Evolutionary conservation across 37 sponge, comb jelly and placozoan genomes (phyloP), one percentile per base, ranked within the genome.

Genomic region (Petrosia ficiformis): DNA sequence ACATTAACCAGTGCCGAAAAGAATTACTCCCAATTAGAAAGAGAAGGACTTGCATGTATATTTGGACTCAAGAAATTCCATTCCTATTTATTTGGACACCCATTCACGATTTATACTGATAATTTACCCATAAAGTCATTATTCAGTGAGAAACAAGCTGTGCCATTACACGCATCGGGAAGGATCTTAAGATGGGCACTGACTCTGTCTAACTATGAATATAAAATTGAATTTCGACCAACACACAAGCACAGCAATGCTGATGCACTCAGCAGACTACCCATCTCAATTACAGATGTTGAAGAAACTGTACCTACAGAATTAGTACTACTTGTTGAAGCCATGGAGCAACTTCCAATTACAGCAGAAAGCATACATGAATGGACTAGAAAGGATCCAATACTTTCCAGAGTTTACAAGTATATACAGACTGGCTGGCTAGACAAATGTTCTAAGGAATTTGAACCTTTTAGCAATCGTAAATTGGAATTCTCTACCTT

Each of bases 1-100:
- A 68, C 77, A n/a, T 39, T 76, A 39, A 37, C 65, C 68, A 11
- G 4, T 28, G 77, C 77, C 6, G 77, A 76, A 25, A 61, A 35
- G 65, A 73, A 57, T 8, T 73, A 73, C 31, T 42, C 58, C 74
- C 70, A 68, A 40, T 22, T 68, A 29, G 70, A 68, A 4, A 68
- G 39, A 68, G 70, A 68, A 68, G 70, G 24, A 36, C 24, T 68
- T 5, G 70, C 70, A 21, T 24, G 10, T 33, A 30, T 48, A 16
- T 72, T 43, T 8, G 74, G 54, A 6, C 16, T 72, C 14, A 43
- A 48, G 36, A 48, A 30, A n/a, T 52, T 43, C 25, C 56, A 48
- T 42, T 52, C 56, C 54, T 32, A 52, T 48, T 8, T 52, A n/a
- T 43, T 21, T 42, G 36, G 36, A 48, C 52, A 48, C 52, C n/a